Evolutionary conservation across 2,888 invertebrate species (phyloP).

Genomic region (Tryphoninae sp.): DNA sequence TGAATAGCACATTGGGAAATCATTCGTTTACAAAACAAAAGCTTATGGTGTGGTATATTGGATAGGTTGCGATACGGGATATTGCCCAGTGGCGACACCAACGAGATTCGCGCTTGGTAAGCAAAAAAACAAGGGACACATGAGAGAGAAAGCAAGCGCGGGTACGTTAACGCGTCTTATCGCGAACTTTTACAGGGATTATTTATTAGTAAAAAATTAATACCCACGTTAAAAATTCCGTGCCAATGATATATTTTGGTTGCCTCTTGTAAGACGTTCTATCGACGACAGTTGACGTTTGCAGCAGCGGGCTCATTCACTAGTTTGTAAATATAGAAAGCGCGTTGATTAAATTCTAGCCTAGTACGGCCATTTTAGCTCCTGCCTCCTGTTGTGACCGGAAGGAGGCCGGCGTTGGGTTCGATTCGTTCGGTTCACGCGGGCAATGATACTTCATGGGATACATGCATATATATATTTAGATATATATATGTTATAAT

Average conservation of each 20-base stretch:
- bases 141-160: slow-evolving; percentile 51
- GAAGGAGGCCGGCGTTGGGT: slow-evolving; percentile 64
- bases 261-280: not conserved
- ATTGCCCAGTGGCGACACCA: slow-evolving; percentile 61
- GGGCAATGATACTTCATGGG: slow-evolving; percentile 52
- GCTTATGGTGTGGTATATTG: not conserved
- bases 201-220: slow-evolving; percentile 19
- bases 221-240: slow-evolving; percentile 43
- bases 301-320: slow-evolving; percentile 12
- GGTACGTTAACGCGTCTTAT: slow-evolving; percentile 28
- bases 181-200: slow-evolving; percentile 6
- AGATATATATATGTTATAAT: slow-evolving; percentile 13
- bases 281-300: slow-evolving; percentile 2
- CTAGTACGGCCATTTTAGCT: slow-evolving; percentile 60
- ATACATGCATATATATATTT: not conserved
- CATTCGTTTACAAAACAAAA: slow-evolving; percentile 20
- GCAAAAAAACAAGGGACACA: slow-evolving; percentile 29
- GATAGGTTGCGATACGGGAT: slow-evolving; percentile 8
- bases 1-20: slow-evolving; percentile 8
- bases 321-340: slow-evolving; percentile 13
- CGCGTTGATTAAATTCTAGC: slow-evolving; percentile 52
- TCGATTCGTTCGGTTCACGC: slow-evolving; percentile 69
- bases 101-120: slow-evolving; percentile 10
- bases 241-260: slow-evolving; percentile 12
- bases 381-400: slow-evolving; percentile 62